A percentile compares a stretch with the other conserved stretches of the same genome.
These are phyloP conservation scores for Pomacea canaliculata DNA, from an alignment of 2,888 invertebrate species.

Conservation along the genomic window DNA sequence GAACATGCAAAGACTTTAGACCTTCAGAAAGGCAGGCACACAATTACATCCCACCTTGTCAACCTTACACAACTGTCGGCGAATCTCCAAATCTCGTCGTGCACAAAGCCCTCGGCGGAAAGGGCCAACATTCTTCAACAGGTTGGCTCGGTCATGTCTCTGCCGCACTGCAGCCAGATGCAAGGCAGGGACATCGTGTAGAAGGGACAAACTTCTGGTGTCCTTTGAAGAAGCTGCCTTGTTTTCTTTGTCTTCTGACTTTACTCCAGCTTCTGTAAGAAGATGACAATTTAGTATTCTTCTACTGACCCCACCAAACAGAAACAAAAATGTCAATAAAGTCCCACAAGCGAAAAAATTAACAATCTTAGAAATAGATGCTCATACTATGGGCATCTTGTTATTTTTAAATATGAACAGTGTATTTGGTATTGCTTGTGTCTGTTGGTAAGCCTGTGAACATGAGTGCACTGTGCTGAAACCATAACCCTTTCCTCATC, in stretches of 20 bases:
- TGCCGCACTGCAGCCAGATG: conserved; percentile 18
- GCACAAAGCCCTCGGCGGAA: conserved; percentile 85
- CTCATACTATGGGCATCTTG: no score
- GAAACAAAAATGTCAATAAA: no score
- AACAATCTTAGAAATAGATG: no score
- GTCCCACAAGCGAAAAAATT: no score
- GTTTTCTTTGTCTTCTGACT: conserved; percentile 16
- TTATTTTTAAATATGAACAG: no score
- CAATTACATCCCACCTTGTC: conserved; percentile 48
- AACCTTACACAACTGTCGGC: conserved; percentile 71
- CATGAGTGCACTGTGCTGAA: no score
- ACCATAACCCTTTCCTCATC: no score
- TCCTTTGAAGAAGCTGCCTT: background rate
- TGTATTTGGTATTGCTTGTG: no score
- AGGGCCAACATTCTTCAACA: conserved; percentile 81
- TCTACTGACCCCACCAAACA: background rate
- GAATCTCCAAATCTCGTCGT: conserved; percentile 82
- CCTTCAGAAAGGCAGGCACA: no score
- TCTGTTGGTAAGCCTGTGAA: no score
- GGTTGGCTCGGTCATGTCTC: conserved; percentile 62
- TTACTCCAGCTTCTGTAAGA: background rate
- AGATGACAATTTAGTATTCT: background rate
- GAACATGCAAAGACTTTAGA: no score
- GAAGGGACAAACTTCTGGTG: conserved; percentile 6
- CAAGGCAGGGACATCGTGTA: conserved; percentile 16